Percentiles rank a stretch among this genome's conserved stretches.
phyloP scores from a whole-genome alignment of 1,140 invertebrate species.

The Brachionus plicatilis region DNA sequence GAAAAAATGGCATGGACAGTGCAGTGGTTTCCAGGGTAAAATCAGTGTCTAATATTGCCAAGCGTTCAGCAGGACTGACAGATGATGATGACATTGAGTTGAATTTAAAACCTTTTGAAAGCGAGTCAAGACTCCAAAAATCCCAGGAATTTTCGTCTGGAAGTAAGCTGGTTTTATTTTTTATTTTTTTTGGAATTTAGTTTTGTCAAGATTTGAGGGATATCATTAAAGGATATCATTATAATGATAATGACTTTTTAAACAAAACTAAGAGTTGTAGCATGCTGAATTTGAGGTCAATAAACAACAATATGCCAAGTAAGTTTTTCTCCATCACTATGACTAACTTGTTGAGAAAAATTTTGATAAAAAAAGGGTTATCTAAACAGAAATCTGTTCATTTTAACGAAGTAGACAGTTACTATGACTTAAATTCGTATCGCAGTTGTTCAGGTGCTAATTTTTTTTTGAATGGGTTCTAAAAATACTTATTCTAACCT shows the following conservation, averaged over 20 bases:
- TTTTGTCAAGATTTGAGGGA: background rate
- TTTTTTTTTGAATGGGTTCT: background rate
- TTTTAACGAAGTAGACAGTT: constrained; percentile 33
- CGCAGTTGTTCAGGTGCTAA: constrained; percentile 16
- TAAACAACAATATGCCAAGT: background rate
- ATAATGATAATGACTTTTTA: constrained; percentile 2
- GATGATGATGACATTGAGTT: background rate
- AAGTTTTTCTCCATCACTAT: background rate
- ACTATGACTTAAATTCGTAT: constrained; percentile 25
- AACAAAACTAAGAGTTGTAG: constrained; percentile 24
- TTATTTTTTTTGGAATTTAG: background rate
- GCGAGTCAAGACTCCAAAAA: background rate
- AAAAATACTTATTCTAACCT: background rate
- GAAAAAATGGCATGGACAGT: background rate
- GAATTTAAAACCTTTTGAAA: background rate
- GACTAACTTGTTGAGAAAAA: background rate
- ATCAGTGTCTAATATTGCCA: constrained; percentile 1
- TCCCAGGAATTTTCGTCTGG: background rate
- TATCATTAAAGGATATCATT: background rate
- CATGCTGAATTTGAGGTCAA: constrained; percentile 22
- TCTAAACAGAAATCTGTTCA: constrained; percentile 19
- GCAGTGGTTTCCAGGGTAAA: background rate
- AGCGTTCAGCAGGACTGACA: background rate
- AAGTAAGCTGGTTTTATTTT: background rate
- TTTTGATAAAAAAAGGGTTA: background rate